Evolutionary conservation across 2,888 invertebrate genomes (phyloP).

Genomic region (Octodonta nipae): DNA sequence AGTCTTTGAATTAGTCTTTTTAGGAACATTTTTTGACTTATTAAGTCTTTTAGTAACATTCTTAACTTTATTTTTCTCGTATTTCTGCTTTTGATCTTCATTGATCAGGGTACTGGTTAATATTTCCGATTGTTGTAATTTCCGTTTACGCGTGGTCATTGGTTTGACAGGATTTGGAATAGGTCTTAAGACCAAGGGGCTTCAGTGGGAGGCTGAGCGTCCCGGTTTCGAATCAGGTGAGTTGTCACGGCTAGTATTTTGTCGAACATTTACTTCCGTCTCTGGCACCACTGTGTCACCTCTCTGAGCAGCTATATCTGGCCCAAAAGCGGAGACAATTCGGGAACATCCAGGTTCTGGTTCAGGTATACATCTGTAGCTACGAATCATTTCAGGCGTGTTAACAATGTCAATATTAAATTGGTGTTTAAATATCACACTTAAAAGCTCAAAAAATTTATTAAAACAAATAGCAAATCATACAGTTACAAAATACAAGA

Average conservation of each 20-base stretch:
- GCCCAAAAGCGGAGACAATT: neutral
- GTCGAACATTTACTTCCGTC: neutral
- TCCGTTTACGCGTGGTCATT: slow-evolving; percentile 1
- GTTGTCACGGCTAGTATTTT: slow-evolving; percentile 1
- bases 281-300: slow-evolving; percentile 1
- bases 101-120: neutral
- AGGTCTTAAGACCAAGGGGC: neutral
- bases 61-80: slow-evolving; percentile 1
- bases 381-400: neutral
- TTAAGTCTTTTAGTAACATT: neutral
- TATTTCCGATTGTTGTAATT: neutral
- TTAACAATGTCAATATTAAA: neutral
- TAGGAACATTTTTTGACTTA: neutral
- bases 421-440: too few relatives aligned
- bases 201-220: neutral
- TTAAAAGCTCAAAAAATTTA: slow-evolving; percentile 1
- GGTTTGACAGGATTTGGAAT: slow-evolving; percentile 1
- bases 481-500: too few relatives aligned
- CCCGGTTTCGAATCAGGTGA: slow-evolving; percentile 1
- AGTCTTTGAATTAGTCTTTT: neutral
- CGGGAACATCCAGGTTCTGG: slow-evolving; percentile 1
- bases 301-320: slow-evolving; percentile 1
- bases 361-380: too few relatives aligned
- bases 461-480: too few relatives aligned
- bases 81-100: slow-evolving; percentile 1